phyloP scores from a whole-genome alignment of 2,888 invertebrate genomes.

The Microplitis manilae region DNA sequence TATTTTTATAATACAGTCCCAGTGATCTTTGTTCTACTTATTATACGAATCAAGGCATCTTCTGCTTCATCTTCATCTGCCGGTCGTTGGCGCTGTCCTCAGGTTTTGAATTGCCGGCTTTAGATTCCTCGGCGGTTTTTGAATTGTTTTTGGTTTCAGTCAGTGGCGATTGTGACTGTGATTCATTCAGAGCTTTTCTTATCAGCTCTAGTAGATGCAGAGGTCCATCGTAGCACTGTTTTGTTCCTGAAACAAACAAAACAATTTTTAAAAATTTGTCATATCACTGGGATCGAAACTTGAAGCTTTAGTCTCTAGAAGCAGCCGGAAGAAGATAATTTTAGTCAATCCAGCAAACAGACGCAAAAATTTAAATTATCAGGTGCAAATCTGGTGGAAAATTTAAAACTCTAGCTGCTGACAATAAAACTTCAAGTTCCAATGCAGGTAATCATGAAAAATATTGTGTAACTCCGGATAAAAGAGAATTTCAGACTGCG shows the following conservation, averaged over 20 bases:
- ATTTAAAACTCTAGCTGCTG: no score
- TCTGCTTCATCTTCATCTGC: slow-evolving; percentile 66
- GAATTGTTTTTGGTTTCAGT: slow-evolving; percentile 41
- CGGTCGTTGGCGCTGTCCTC: slow-evolving; percentile 54
- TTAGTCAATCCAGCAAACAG: no score
- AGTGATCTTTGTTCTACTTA: slow-evolving; percentile 5
- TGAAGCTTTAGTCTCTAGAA: no score
- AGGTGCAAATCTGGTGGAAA: no score
- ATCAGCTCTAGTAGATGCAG: slow-evolving; percentile 77
- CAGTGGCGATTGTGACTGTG: background rate
- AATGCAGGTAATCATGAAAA: background rate
- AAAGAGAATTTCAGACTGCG: no score
- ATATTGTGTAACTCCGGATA: no score
- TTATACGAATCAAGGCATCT: slow-evolving; percentile 62
- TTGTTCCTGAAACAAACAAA: slow-evolving; percentile 75
- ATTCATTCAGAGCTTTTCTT: slow-evolving; percentile 75
- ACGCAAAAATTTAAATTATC: no score
- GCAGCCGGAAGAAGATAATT: no score
- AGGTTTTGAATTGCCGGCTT: slow-evolving; percentile 45
- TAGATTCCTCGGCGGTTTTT: slow-evolving; percentile 32
- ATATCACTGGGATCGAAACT: no score
- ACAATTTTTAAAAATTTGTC: no score
- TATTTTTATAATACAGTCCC: background rate
- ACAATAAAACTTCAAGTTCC: background rate
- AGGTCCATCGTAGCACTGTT: slow-evolving; percentile 76